A percentile compares a stretch with the other conserved stretches of the same genome.
These are phyloP conservation scores for Melanargia galathea DNA, from an alignment of 2,888 invertebrate species.

Conservation along the genomic window DNA sequence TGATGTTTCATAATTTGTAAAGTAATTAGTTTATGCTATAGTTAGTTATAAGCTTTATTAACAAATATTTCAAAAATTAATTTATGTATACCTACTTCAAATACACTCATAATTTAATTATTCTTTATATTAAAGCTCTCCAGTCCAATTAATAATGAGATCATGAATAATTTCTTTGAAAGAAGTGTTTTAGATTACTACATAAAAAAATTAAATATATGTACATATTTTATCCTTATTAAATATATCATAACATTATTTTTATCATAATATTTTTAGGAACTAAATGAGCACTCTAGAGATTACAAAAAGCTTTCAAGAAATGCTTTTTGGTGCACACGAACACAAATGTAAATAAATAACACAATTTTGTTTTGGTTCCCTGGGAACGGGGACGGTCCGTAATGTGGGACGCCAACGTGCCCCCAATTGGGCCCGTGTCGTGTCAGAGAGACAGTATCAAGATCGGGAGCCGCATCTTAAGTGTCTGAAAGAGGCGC, in stretches of 20 bases:
- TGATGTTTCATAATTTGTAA: too few relatives aligned
- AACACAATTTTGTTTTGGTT: too few relatives aligned
- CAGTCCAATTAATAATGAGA: neutral
- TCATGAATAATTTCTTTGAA: neutral
- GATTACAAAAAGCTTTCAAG: constrained; percentile 4
- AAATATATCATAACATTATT: neutral
- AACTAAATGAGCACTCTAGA: neutral
- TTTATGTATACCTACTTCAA: neutral
- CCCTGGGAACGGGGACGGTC: too few relatives aligned
- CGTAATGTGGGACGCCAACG: too few relatives aligned
- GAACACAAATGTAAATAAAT: too few relatives aligned
- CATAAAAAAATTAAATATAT: too few relatives aligned
- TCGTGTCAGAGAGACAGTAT: too few relatives aligned
- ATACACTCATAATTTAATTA: neutral
- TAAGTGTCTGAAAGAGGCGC: too few relatives aligned
- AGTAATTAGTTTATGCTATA: too few relatives aligned
- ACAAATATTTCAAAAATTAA: neutral
- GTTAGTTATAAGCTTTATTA: neutral
- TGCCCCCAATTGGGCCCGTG: too few relatives aligned
- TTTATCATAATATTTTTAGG: neutral
- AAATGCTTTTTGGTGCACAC: neutral
- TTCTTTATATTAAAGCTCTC: neutral
- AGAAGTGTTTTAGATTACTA: neutral
- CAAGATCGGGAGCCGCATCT: too few relatives aligned
- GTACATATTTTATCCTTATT: too few relatives aligned